Percentiles rank a stretch among this genome's conserved stretches.
Conservation (phyloP, 1,140 invertebrate genomes). For the Gryllus bimaculatus region DNA sequence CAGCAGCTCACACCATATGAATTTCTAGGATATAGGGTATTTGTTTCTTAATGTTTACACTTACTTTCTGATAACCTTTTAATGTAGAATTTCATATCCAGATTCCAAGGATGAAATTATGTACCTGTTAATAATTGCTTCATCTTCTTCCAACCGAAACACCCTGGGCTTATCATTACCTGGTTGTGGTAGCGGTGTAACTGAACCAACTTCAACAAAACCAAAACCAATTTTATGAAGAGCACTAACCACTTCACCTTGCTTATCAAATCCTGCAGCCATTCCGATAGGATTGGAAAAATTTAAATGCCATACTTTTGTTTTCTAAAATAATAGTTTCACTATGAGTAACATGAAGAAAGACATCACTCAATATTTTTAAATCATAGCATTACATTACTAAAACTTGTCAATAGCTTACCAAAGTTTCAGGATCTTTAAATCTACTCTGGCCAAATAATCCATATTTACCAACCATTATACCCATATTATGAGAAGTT, state of each 20-base stretch:
- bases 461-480: constrained; percentile 63
- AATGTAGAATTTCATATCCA: no score
- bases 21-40: no score
- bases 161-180: constrained; percentile 90
- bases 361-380: neutral
- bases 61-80: no score
- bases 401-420: constrained; percentile 31
- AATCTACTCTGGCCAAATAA: constrained; percentile 49
- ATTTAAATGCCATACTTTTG: constrained; percentile 55
- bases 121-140: constrained; percentile 86
- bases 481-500: constrained; percentile 63
- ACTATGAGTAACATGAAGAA: neutral
- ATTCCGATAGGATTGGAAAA: constrained; percentile 88
- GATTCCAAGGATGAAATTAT: no score
- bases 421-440: constrained; percentile 50
- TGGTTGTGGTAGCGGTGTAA: constrained; percentile 84
- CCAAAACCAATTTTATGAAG: constrained; percentile 83
- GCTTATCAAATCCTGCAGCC: constrained; percentile 97
- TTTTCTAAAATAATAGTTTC: constrained; percentile 40
- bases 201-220: constrained; percentile 93
- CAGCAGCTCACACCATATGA: no score
- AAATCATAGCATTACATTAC: neutral
- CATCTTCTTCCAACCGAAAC: constrained; percentile 75
- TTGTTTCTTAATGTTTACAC: no score
- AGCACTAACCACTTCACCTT: constrained; percentile 80